Conservation (phyloP, 2,113 vertebrate species). For the Lethenteron reissneri region DNA sequence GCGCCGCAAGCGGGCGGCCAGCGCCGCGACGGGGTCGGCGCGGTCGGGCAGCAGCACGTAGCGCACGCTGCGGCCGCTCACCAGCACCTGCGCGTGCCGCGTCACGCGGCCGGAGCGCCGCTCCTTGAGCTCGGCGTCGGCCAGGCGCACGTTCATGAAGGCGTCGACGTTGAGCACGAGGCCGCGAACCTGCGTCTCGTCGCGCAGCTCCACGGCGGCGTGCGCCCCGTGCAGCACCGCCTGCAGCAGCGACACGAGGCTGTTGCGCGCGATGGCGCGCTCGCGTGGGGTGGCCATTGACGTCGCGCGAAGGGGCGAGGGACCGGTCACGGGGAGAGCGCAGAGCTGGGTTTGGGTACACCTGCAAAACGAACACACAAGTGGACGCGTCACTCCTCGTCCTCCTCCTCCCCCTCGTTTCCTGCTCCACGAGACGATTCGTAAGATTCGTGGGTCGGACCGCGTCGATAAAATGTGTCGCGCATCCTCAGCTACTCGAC, state of each 20-base stretch:
- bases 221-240: slow-evolving; percentile 39
- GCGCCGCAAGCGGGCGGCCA: slow-evolving; percentile 40
- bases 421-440: no score
- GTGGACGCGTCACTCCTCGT: no score
- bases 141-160: slow-evolving; percentile 78
- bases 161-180: slow-evolving; percentile 60
- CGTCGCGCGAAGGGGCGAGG: no score
- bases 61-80: slow-evolving; percentile 63
- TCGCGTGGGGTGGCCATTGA: slow-evolving; percentile 17
- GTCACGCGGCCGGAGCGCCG: slow-evolving; percentile 21
- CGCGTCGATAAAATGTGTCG: no score
- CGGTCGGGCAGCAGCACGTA: slow-evolving; percentile 77
- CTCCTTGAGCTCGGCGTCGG: slow-evolving; percentile 44
- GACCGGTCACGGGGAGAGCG: no score
- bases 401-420: no score
- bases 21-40: slow-evolving; percentile 49
- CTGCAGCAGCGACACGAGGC: slow-evolving; percentile 73
- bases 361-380: no score
- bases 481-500: no score
- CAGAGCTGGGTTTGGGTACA: no score
- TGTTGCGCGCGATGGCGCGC: slow-evolving; percentile 79
- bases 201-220: slow-evolving; percentile 65
- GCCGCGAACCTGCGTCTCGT: slow-evolving; percentile 54
- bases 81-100: slow-evolving; percentile 46
- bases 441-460: no score